phyloP scores from a whole-genome alignment of 1,140 invertebrate genomes.

The Drosophila seguyi region DNA sequence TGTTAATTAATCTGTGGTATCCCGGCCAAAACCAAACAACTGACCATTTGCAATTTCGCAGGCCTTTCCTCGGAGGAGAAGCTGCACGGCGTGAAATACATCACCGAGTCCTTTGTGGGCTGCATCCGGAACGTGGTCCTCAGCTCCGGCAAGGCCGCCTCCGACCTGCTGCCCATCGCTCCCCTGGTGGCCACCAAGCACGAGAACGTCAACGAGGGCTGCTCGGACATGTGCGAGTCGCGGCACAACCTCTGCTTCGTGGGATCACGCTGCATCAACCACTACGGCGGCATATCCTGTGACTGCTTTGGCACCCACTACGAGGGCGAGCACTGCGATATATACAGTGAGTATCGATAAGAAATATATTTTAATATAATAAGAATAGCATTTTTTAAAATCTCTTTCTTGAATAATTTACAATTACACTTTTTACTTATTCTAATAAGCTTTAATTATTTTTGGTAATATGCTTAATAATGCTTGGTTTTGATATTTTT shows the following conservation, averaged over 20 bases:
- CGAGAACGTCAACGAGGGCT: slow-evolving; percentile 94
- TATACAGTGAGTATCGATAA: slow-evolving; percentile 89
- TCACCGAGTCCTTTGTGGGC: slow-evolving; percentile 96
- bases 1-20: slow-evolving; percentile 78
- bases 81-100: slow-evolving; percentile 94
- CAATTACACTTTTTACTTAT: too few species aligned
- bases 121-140: slow-evolving; percentile 94
- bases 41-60: slow-evolving; percentile 73
- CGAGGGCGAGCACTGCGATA: slow-evolving; percentile 95
- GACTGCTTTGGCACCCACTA: slow-evolving; percentile 96
- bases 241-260: slow-evolving; percentile 93
- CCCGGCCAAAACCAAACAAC: slow-evolving; percentile 27
- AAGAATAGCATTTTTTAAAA: neutral
- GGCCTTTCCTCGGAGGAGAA: slow-evolving; percentile 94
- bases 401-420: too few species aligned
- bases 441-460: too few species aligned
- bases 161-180: slow-evolving; percentile 91
- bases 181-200: slow-evolving; percentile 93
- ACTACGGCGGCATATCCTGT: slow-evolving; percentile 93
- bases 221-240: slow-evolving; percentile 92
- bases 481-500: too few species aligned
- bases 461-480: too few species aligned
- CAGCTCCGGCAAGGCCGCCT: slow-evolving; percentile 92
- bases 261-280: slow-evolving; percentile 94
- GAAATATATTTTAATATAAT: neutral